Conservation (phyloP, 2,113 vertebrate genomes). For the Clarias magur region DNA sequence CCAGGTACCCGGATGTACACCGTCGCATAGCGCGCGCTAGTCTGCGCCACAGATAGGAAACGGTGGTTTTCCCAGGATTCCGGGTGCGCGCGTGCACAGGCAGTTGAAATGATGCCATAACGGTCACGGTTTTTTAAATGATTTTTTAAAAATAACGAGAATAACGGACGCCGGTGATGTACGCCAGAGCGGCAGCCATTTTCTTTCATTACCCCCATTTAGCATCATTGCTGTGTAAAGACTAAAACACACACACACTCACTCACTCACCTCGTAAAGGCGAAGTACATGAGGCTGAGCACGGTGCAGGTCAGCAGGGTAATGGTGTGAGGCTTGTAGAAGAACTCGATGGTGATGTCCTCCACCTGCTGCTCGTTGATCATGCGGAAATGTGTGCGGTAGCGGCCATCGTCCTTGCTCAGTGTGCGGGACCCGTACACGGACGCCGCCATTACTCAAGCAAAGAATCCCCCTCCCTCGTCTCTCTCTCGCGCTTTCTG, state of each 20-base stretch:
- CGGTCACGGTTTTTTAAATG: background rate
- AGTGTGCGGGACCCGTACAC: conserved; percentile 83
- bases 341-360: conserved; percentile 96
- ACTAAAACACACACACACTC: background rate
- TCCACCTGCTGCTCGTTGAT: conserved; percentile 99
- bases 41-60: background rate
- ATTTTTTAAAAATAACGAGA: background rate
- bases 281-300: conserved; percentile 95
- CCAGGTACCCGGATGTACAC: background rate
- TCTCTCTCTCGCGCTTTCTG: background rate
- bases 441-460: conserved; percentile 82
- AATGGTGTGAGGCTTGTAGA: conserved; percentile 96
- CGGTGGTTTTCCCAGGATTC: no score
- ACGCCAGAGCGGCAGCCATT: background rate
- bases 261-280: conserved; percentile 84
- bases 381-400: conserved; percentile 96
- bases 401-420: conserved; percentile 95
- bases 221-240: background rate
- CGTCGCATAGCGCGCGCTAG: background rate
- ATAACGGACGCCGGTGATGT: background rate
- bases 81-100: background rate
- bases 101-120: background rate
- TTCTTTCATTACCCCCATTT: no score
- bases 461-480: background rate
- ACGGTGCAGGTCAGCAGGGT: conserved; percentile 91